Conservation (phyloP, 2,888 invertebrate genomes). For the Nemoura dubitans region DNA sequence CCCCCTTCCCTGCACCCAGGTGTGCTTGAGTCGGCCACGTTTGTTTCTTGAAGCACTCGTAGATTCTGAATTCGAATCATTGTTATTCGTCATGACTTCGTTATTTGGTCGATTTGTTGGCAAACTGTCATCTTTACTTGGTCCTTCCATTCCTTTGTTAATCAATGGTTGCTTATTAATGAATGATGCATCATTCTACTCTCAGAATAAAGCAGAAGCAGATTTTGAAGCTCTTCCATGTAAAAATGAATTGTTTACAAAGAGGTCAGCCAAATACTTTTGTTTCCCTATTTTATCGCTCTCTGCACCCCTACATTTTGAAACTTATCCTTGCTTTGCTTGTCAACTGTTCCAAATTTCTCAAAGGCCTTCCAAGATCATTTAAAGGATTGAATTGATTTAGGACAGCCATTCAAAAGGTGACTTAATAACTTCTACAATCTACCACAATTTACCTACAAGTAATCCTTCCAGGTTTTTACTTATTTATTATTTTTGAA, state of each 20-base stretch:
- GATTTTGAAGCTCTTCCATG: neutral
- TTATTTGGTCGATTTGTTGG: neutral
- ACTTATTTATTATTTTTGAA: no score
- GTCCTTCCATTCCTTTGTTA: neutral
- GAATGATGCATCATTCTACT: neutral
- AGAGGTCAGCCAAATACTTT: neutral
- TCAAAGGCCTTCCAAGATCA: neutral
- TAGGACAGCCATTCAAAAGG: no score
- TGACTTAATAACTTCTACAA: no score
- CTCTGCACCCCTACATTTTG: neutral
- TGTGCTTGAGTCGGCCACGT: neutral
- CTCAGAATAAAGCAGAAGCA: neutral
- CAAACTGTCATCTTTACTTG: no score
- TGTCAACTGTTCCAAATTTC: neutral
- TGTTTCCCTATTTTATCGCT: neutral
- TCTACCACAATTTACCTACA: no score
- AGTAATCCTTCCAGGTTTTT: no score
- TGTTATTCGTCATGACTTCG: neutral
- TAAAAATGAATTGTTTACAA: neutral
- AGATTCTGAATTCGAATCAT: neutral
- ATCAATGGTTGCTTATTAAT: neutral
- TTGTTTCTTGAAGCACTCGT: constrained; percentile 13
- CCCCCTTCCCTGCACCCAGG: neutral
- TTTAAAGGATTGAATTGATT: no score
- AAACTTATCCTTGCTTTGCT: neutral